Conservation (phyloP, 1,140 invertebrate species). For the Bicyclus anynana region DNA sequence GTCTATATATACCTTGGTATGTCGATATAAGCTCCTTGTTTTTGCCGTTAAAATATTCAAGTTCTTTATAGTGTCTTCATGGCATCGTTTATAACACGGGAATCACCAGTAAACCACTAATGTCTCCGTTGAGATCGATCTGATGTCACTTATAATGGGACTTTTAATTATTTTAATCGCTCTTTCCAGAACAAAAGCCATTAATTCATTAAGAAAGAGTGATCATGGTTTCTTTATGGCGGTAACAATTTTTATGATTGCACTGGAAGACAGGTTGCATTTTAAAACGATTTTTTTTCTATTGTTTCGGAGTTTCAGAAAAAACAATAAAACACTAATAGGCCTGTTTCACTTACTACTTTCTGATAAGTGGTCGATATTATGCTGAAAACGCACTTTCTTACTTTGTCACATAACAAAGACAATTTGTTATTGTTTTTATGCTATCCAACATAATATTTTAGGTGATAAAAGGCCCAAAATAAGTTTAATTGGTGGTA, state of each 20-base stretch:
- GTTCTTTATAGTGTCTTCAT: slow-evolving; percentile 32
- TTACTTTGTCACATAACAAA: too few species aligned
- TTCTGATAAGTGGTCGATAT: too few species aligned
- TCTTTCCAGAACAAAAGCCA: slow-evolving; percentile 60
- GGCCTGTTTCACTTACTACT: too few species aligned
- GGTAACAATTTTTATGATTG: slow-evolving; percentile 17
- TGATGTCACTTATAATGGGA: slow-evolving; percentile 69
- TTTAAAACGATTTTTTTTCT: background rate
- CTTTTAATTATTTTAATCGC: slow-evolving; percentile 75
- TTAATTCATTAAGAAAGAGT: slow-evolving; percentile 70
- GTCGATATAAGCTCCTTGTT: too few species aligned
- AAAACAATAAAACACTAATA: too few species aligned
- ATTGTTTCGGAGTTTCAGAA: too few species aligned
- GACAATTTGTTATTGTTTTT: too few species aligned
- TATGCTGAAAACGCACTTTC: too few species aligned
- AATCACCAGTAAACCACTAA: slow-evolving; percentile 60
- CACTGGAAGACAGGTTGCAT: background rate
- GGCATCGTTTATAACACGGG: slow-evolving; percentile 44
- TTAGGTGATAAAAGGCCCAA: too few species aligned
- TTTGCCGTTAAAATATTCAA: slow-evolving; percentile 14
- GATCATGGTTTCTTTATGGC: slow-evolving; percentile 36
- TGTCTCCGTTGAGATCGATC: slow-evolving; percentile 65
- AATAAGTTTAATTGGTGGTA: too few species aligned
- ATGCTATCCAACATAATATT: too few species aligned
- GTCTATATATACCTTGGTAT: background rate